Base-by-base conservation (phyloP, 1,140 invertebrate species). In the Brachionus manjavacas region DNA sequence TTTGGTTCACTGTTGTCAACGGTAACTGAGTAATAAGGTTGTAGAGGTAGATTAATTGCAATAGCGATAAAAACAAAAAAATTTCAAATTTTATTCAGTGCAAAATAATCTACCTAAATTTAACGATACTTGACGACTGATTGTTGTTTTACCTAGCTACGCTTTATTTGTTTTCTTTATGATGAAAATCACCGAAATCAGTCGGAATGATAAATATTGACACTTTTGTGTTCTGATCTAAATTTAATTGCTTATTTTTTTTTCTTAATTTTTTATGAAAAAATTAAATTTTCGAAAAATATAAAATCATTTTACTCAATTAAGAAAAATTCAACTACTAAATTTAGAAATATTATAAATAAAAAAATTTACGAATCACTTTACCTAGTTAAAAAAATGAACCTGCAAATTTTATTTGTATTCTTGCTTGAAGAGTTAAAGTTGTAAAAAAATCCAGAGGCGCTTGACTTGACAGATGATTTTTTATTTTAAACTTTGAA, bases 1-100 rank as follows among this genome's bases (percentile, higher is more conserved):
- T 72, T 41, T 39, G 68, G 68, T 72, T 72, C 31, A 39, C n/a
- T 72, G 68, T 72, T 72, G 68, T 72, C 68, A 72, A 72, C 68
- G 68, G 68, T 72, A 72, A 72, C 68, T 72, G 31, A 39, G 68
- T 72, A 72, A 60, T 60, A 60, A 68, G 31, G 25, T 68, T 68
- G 31, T 20, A 72, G 7, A 72, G 68, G 68, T 72, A 72, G 35
- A 72, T 72, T 72, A 39, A 39, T 72, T 72, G 28, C 68, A 68
- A 68, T 12, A 31, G 25, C 25, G 25, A 68, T 31, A 68, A 68
- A 68, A 68, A 68, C 66, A 68, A 68, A 68, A n/a, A 68, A 68
- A 31, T 68, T 68, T 68, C 31, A 68, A 68, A 68, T 68, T 68
- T 60, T 8, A 60, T 20, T 60, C 52, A 25, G 16, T 68, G 31